These are phyloP conservation scores for Charaxes varanes DNA, from an alignment of 1,140 invertebrate genomes.

Conservation along the genomic window DNA sequence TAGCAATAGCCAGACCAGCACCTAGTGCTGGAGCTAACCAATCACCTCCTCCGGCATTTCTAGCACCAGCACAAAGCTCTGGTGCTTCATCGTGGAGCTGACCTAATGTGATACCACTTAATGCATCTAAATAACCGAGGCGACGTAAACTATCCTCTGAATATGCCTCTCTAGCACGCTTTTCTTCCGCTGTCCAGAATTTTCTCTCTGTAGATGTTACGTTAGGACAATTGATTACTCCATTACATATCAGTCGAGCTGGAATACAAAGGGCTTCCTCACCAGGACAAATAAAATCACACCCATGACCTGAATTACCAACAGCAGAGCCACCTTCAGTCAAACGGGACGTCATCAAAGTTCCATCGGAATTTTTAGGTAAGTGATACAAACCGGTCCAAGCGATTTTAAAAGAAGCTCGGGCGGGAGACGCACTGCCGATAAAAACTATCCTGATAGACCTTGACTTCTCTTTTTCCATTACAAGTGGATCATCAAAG, in stretches of 20 bases:
- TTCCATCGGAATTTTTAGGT: slow-evolving; percentile 86
- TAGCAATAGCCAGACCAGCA: slow-evolving; percentile 50
- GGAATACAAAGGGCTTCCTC: slow-evolving; percentile 88
- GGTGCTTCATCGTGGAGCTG: slow-evolving; percentile 78
- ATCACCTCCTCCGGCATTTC: slow-evolving; percentile 42
- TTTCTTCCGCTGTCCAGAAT: slow-evolving; percentile 62
- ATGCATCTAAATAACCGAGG: slow-evolving; percentile 71
- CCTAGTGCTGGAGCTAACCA: slow-evolving; percentile 64
- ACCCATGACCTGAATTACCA: slow-evolving; percentile 68
- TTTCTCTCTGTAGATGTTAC: slow-evolving; percentile 52
- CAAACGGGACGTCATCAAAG: slow-evolving; percentile 82
- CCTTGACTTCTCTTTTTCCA: slow-evolving; percentile 71
- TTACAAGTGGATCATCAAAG: slow-evolving; percentile 74
- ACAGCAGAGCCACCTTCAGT: slow-evolving; percentile 72
- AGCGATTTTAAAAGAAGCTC: slow-evolving; percentile 88
- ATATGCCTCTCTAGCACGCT: slow-evolving; percentile 67
- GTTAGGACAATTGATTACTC: slow-evolving; percentile 89
- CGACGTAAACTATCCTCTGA: slow-evolving; percentile 75
- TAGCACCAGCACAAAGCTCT: slow-evolving; percentile 75
- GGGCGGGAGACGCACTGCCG: slow-evolving; percentile 83
- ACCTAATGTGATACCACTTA: slow-evolving; percentile 59
- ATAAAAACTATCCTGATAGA: slow-evolving; percentile 80
- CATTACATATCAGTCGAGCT: slow-evolving; percentile 87
- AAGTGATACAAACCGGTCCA: slow-evolving; percentile 93
- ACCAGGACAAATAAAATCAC: slow-evolving; percentile 90